Conservation (phyloP, 2,797 vertebrate species). For the Parotocinclus haroldoi region DNA sequence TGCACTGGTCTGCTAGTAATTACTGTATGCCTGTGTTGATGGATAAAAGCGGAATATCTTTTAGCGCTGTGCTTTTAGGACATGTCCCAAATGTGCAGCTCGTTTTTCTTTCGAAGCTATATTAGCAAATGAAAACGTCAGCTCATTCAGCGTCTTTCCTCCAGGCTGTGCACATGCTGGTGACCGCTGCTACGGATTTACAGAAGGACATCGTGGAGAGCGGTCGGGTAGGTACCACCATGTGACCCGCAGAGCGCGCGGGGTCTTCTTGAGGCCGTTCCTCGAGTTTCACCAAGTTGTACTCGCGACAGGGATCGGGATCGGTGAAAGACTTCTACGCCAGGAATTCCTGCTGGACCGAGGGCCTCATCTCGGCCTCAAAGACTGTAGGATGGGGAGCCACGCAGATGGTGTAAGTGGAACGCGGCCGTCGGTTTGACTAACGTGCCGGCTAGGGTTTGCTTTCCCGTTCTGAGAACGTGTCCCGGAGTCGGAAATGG, state of each 20-base stretch:
- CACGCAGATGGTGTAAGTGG: constrained; percentile 86
- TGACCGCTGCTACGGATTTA: constrained; percentile 88
- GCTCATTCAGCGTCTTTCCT: constrained; percentile 7
- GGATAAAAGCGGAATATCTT: no score
- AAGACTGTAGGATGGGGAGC: constrained; percentile 97
- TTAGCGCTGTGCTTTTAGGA: no score
- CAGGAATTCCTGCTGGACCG: constrained; percentile 96
- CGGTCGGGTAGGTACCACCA: constrained; percentile 77
- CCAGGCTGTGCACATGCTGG: constrained; percentile 86
- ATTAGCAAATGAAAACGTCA: not conserved
- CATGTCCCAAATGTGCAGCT: not conserved
- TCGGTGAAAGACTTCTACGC: constrained; percentile 93
- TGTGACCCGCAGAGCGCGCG: not conserved
- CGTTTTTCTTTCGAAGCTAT: no score
- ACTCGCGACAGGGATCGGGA: constrained; percentile 76
- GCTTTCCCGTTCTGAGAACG: no score
- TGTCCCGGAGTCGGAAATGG: no score
- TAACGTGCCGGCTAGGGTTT: no score
- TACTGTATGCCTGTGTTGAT: no score
- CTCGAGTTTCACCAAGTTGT: not conserved
- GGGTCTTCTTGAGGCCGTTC: not conserved
- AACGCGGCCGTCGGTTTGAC: no score
- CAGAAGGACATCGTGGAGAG: constrained; percentile 95
- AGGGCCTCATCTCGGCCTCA: constrained; percentile 95
- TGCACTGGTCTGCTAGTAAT: no score